Base-by-base conservation (phyloP, 2,888 invertebrate genomes). In the Willowsia nigromaculata region DNA sequence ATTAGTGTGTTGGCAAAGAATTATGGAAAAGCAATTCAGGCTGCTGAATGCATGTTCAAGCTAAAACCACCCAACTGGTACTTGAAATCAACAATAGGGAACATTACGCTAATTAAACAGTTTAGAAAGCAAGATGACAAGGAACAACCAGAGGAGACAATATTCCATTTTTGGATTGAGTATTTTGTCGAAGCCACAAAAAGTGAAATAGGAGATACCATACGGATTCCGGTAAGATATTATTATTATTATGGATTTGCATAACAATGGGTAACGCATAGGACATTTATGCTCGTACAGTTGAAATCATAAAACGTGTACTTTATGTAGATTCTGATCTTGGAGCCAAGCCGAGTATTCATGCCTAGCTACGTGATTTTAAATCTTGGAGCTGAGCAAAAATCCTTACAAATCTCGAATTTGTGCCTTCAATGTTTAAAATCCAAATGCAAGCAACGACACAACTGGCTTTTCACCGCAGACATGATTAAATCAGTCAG, bases 141-240 rank as follows among this genome's bases (percentile, higher is more conserved):
- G 87, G 95, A 95, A 92, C 95, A 95, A 11, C 95, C 96, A 0
- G 96, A 97, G 0, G 97, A 98, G 94, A 96, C 97, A 94, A 95
- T 98, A 0, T 99, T 99, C 94, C 96, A 96, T 92, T 99, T 99
- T 94, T 99, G 99, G 99, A 97, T 99, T 96, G 99, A 99, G 93
- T 99, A 98, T 94, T 99, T 99, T 94, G 95, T 98, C 50, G 99
- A 99, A 94, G 99, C 99, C 13, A 98, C 97, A 37, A 97, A 97
- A 93, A 95, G 95, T 88, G 96, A 96, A 92, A 96, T 96, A 93
- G 96, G 96, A 88, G 96, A 97, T 94, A 96, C 95, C 93, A 98
- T 98, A 93, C 95, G 98, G 92, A 99, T 98, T 95, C 99, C 99
- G 62, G 97, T 97, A 74, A 22, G 50, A n/a, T n/a, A n/a, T n/a